A percentile compares a stretch with the other conserved stretches of the same genome.
Evolutionary conservation across 2,888 invertebrate genomes (phyloP).

Genomic region (Aphelenchoides bicaudatus): DNA sequence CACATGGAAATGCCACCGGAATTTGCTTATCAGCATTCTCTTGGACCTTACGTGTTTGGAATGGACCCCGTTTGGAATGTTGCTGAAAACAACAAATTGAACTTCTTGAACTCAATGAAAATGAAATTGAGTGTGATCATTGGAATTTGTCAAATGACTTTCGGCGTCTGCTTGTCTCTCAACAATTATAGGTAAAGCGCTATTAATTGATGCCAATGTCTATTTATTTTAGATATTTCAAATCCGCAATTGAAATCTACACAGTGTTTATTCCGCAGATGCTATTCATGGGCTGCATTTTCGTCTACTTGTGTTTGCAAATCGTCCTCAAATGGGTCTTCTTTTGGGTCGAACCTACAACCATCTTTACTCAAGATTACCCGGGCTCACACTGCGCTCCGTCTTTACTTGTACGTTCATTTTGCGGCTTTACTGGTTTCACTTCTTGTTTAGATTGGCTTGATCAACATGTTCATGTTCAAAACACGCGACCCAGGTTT

Average conservation of each 20-base stretch:
- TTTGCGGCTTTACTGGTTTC: background rate
- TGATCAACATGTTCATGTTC: conserved; percentile 61
- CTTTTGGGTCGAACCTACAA: conserved; percentile 62
- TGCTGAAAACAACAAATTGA: conserved; percentile 59
- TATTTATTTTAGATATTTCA: conserved; percentile 61
- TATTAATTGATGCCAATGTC: background rate
- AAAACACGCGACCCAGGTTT: conserved; percentile 49
- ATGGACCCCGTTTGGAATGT: conserved; percentile 63
- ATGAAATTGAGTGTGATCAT: conserved; percentile 60
- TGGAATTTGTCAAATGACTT: conserved; percentile 58
- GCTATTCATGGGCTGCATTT: conserved; percentile 80
- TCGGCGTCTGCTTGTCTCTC: conserved; percentile 57
- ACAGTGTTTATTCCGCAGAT: conserved; percentile 94
- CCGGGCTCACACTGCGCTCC: conserved; percentile 61
- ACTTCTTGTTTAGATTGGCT: conserved; percentile 44
- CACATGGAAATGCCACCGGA: conserved; percentile 42
- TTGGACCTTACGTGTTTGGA: conserved; percentile 60
- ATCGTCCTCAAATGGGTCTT: conserved; percentile 61
- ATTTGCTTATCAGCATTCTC: conserved; percentile 38
- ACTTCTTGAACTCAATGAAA: conserved; percentile 61
- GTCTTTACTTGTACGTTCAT: conserved; percentile 39
- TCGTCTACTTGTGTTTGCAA: conserved; percentile 87
- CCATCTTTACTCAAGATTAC: conserved; percentile 48
- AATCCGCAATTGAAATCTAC: conserved; percentile 74
- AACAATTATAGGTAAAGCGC: conserved; percentile 47